These are phyloP conservation scores for Pangasius mekongensis DNA, from an alignment of 2,797 vertebrate species.

Conservation along the genomic window DNA sequence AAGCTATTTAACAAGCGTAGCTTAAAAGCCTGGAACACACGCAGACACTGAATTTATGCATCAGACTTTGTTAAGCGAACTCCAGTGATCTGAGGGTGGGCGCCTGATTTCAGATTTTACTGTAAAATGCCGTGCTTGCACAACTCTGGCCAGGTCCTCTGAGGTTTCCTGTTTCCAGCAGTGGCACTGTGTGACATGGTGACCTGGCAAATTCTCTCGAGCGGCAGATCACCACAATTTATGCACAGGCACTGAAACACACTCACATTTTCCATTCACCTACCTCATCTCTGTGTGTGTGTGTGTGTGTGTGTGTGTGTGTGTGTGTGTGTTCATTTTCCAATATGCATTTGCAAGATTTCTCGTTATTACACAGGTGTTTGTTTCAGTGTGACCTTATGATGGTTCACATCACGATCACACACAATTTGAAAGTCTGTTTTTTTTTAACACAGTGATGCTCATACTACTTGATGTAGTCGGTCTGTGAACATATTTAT, in stretches of 20 bases:
- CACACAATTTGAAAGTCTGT: neutral
- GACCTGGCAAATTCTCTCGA: constrained; percentile 36
- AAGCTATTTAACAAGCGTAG: constrained; percentile 7
- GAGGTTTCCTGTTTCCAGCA: constrained; percentile 29
- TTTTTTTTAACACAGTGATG: neutral
- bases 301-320: neutral
- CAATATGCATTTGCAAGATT: neutral
- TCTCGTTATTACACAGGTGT: constrained; percentile 1
- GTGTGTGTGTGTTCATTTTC: neutral
- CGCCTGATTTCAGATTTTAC: constrained; percentile 9
- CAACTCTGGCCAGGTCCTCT: constrained; percentile 2
- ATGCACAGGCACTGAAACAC: constrained; percentile 29
- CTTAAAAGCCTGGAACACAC: neutral
- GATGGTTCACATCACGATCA: neutral
- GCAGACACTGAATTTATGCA: neutral
- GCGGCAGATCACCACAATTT: constrained; percentile 20
- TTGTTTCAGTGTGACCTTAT: neutral
- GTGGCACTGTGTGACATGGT: constrained; percentile 5
- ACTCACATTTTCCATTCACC: constrained; percentile 25
- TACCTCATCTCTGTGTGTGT: neutral
- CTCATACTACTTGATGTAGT: neutral
- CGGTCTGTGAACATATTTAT: neutral
- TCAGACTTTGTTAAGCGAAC: neutral
- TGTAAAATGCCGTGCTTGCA: constrained; percentile 9
- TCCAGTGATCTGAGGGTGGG: neutral